phyloP scores from a whole-genome alignment of 2,888 invertebrate genomes.

The Colletes collaris region DNA sequence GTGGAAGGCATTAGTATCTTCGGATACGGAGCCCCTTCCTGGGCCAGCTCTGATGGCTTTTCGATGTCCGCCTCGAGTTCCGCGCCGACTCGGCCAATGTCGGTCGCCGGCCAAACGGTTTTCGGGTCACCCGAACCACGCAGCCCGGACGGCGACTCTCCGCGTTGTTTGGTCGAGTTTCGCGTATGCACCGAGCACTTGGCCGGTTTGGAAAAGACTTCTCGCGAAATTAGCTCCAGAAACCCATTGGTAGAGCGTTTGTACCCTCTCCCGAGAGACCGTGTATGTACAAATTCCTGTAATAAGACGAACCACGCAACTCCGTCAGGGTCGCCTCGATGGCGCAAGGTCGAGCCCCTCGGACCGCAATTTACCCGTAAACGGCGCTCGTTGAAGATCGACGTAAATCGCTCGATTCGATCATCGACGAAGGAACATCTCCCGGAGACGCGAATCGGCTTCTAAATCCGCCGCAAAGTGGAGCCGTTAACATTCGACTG shows the following conservation, averaged over 20 bases:
- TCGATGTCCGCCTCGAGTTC: slow-evolving; percentile 28
- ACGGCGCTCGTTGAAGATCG: slow-evolving; percentile 36
- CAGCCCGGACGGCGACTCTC: too few species aligned
- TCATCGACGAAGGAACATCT: not conserved
- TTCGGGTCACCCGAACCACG: too few species aligned
- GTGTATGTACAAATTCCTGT: slow-evolving; percentile 10
- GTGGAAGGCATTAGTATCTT: slow-evolving; percentile 46
- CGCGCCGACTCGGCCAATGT: not conserved
- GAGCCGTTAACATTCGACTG: slow-evolving; percentile 4
- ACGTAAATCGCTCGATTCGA: slow-evolving; percentile 2
- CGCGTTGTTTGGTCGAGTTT: too few species aligned
- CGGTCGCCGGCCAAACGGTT: too few species aligned
- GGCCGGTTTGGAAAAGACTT: too few species aligned
- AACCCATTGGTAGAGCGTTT: not conserved
- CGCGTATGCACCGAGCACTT: too few species aligned
- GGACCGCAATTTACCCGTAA: slow-evolving; percentile 31
- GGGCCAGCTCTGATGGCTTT: slow-evolving; percentile 29
- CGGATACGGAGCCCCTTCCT: slow-evolving; percentile 26
- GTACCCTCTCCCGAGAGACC: not conserved
- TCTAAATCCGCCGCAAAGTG: slow-evolving; percentile 21
- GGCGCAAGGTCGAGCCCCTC: slow-evolving; percentile 18
- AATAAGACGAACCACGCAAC: not conserved
- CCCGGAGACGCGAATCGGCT: slow-evolving; percentile 1
- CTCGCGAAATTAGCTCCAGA: slow-evolving; percentile 5
- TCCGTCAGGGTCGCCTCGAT: slow-evolving; percentile 9